Base-by-base conservation (phyloP, 2,797 vertebrate genomes). In the Pygocentrus nattereri region DNA sequence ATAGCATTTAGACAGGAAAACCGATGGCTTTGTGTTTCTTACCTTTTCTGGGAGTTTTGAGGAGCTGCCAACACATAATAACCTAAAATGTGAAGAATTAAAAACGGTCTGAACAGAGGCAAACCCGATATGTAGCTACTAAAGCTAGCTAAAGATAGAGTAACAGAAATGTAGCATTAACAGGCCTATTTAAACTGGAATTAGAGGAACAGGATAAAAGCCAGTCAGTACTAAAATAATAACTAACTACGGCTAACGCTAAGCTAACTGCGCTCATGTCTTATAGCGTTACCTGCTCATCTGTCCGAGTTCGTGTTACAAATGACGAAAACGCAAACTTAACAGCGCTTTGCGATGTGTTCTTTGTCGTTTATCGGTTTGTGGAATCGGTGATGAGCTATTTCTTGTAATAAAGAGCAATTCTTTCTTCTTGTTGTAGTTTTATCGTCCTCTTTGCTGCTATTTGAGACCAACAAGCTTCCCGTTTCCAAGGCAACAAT, bases 61-160 rank as follows among this genome's bases (percentile, higher is more conserved):
- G 2, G 71, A 80, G 19, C 23, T 68, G 38, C 85, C 85, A 23
- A 81, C 71, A 64, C 85, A 87, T 76, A 78, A 74, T 56, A 87
- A 54, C n/a, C 85, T 84, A 56, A 18, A 21, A 19, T 44, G 41
- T 0, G 16, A 71, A 27, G 31, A 69, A 1, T 31, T 30, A 31
- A 50, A 3, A 8, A 56, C 41, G 41, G 41, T 41, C 4, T 27
- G 16, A 21, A 41, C 15, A 18, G n/a, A 19, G 2, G 18, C 56
- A 73, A 52, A 10, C 50, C 56, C 1, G 47, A 49, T 27, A 30
- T 16, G 12, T 18, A 25, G 38, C 41, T 23, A 25, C 18, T 6
- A 15, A 0, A 25, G 10, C 10, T 13, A 23, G 23, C 0, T 15
- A 10, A n/a, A 21, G 1, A 56, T 1, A 56, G 5, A 4, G 19